Conservation (phyloP, 2,888 invertebrate genomes). For the Mechanitis messenoides region DNA sequence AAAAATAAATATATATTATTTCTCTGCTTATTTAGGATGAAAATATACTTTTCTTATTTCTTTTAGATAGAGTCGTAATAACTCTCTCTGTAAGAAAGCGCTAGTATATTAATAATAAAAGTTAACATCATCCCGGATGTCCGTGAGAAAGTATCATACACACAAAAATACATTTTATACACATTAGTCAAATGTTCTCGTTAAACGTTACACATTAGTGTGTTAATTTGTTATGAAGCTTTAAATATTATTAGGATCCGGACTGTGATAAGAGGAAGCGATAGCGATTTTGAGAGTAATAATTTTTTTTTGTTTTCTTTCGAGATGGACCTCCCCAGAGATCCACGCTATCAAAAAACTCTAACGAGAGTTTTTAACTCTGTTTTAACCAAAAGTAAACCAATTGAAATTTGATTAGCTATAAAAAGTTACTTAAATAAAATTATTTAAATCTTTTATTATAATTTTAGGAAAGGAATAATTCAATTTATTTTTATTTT, state of each 20-base stretch:
- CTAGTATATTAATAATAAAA: too few relatives aligned
- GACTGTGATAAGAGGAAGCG: conserved; percentile 31
- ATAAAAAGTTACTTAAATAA: too few relatives aligned
- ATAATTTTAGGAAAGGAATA: neutral
- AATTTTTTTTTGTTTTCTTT: neutral
- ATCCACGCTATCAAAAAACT: too few relatives aligned
- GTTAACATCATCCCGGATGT: conserved; percentile 2
- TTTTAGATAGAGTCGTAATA: too few relatives aligned
- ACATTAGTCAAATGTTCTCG: conserved; percentile 53
- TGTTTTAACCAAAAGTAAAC: too few relatives aligned
- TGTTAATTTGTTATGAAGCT: conserved; percentile 40
- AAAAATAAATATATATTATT: too few relatives aligned
- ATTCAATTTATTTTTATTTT: conserved; percentile 22
- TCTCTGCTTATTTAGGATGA: too few relatives aligned
- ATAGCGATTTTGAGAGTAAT: conserved; percentile 3
- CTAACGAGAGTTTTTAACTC: too few relatives aligned
- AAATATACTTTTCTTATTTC: too few relatives aligned
- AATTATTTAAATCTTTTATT: neutral
- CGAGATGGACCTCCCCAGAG: too few relatives aligned
- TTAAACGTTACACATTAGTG: conserved; percentile 57
- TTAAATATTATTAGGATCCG: conserved; percentile 10
- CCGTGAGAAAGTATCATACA: conserved; percentile 31
- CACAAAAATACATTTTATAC: conserved; percentile 37
- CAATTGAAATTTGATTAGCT: too few relatives aligned
- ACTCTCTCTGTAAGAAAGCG: too few relatives aligned